These are phyloP conservation scores for Halocaridina rubra DNA, from an alignment of 2,888 invertebrate species.

Conservation along the genomic window DNA sequence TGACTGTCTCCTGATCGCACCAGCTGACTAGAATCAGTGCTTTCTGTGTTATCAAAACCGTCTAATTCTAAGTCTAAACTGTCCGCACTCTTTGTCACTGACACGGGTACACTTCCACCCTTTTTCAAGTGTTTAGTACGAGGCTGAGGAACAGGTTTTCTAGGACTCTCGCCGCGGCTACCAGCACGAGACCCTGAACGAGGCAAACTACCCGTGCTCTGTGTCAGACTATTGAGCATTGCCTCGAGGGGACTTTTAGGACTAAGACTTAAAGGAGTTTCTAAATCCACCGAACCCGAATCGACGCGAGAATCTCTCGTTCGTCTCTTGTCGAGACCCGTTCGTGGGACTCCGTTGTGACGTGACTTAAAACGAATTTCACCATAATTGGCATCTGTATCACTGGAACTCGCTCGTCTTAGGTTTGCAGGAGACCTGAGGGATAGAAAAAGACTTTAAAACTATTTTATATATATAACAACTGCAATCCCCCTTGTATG, in stretches of 20 bases:
- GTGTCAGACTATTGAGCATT: slow-evolving; percentile 64
- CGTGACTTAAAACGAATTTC: slow-evolving; percentile 52
- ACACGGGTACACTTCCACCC: slow-evolving; percentile 40
- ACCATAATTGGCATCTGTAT: slow-evolving; percentile 58
- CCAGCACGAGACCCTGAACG: slow-evolving; percentile 49
- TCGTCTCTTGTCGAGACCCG: slow-evolving; percentile 37
- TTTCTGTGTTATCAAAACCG: slow-evolving; percentile 41
- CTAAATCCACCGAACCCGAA: slow-evolving; percentile 69
- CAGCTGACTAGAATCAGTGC: slow-evolving; percentile 39
- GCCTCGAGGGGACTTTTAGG: slow-evolving; percentile 68
- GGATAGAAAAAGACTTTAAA: too few species aligned
- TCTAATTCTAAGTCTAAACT: slow-evolving; percentile 66
- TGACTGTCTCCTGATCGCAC: slow-evolving; percentile 64
- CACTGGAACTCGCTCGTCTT: slow-evolving; percentile 61
- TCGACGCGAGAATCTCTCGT: slow-evolving; percentile 67
- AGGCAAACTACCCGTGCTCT: slow-evolving; percentile 56
- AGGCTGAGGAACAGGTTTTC: slow-evolving; percentile 62
- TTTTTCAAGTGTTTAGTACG: slow-evolving; percentile 57
- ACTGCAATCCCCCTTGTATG: too few species aligned
- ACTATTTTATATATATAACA: too few species aligned
- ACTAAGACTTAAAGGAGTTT: slow-evolving; percentile 68
- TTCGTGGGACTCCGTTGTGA: slow-evolving; percentile 30
- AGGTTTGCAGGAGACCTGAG: slow-evolving; percentile 56
- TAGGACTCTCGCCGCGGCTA: slow-evolving; percentile 53
- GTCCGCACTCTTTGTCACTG: slow-evolving; percentile 64